Conservation (phyloP, 1,140 invertebrate species). For the Colletes gigas region DNA sequence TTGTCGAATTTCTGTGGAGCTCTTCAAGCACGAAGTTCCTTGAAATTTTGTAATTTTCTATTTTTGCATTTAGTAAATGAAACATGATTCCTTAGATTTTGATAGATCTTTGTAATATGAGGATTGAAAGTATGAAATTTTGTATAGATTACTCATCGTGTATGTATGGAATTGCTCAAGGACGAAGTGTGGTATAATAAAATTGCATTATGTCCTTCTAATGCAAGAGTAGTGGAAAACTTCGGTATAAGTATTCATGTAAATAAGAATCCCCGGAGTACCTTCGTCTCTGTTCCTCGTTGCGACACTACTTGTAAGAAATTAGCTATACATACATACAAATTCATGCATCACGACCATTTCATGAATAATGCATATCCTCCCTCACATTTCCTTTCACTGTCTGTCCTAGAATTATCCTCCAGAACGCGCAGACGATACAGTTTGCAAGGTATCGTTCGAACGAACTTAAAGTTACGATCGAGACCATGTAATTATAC, state of each 20-base stretch:
- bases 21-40: too few relatives aligned
- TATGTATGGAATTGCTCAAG: too few relatives aligned
- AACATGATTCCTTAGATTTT: too few relatives aligned
- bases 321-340: conserved; percentile 39
- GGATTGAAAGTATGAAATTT: too few relatives aligned
- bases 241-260: not conserved
- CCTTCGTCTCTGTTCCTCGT: conserved; percentile 3
- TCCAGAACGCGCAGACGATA: conserved; percentile 37
- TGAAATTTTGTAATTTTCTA: too few relatives aligned
- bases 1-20: too few relatives aligned
- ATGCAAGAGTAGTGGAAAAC: not conserved
- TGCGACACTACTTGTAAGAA: conserved; percentile 36
- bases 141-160: too few relatives aligned
- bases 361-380: conserved; percentile 56
- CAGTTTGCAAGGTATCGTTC: conserved; percentile 4
- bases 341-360: conserved; percentile 45
- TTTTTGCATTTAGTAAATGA: too few relatives aligned
- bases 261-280: not conserved
- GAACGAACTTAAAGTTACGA: not conserved
- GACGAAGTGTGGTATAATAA: too few relatives aligned
- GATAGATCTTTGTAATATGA: too few relatives aligned
- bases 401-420: conserved; percentile 49
- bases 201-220: too few relatives aligned
- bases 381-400: conserved; percentile 37
- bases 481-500: not conserved